Evolutionary conservation across 2,888 invertebrate genomes (phyloP).

Genomic region (Agriotes lineatus): DNA sequence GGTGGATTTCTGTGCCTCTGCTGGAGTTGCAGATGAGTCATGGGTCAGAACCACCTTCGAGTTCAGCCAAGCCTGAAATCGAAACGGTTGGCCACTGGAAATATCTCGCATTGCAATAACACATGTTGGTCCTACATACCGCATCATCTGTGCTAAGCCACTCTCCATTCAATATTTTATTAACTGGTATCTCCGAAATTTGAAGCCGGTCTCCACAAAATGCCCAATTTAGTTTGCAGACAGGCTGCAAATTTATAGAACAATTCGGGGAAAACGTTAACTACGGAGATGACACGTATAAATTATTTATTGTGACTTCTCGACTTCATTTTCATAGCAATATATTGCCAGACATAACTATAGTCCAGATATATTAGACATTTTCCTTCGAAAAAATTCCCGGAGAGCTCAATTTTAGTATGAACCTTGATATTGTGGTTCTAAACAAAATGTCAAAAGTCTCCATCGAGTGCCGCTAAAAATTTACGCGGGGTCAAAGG

Average conservation of each 20-base stretch:
- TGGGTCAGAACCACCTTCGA: constrained; percentile 46
- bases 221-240: neutral
- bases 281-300: no score
- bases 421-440: no score
- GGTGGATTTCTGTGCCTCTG: neutral
- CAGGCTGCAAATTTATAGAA: constrained; percentile 1
- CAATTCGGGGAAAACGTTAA: constrained; percentile 18
- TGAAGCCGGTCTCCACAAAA: constrained; percentile 1
- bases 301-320: no score
- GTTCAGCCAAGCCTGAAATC: constrained; percentile 45
- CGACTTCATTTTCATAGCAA: no score
- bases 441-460: no score
- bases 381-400: no score
- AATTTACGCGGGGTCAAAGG: no score
- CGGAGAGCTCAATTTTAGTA: no score
- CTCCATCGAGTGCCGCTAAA: no score
- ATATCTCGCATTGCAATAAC: constrained; percentile 34
- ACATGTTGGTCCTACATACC: constrained; percentile 26
- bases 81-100: constrained; percentile 38
- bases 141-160: constrained; percentile 8
- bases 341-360: no score
- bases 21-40: constrained; percentile 45
- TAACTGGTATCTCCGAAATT: neutral
- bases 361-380: no score
- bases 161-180: constrained; percentile 15